Evolutionary conservation across 2,113 vertebrate species (phyloP).

Genomic region (Megalops atlanticus): DNA sequence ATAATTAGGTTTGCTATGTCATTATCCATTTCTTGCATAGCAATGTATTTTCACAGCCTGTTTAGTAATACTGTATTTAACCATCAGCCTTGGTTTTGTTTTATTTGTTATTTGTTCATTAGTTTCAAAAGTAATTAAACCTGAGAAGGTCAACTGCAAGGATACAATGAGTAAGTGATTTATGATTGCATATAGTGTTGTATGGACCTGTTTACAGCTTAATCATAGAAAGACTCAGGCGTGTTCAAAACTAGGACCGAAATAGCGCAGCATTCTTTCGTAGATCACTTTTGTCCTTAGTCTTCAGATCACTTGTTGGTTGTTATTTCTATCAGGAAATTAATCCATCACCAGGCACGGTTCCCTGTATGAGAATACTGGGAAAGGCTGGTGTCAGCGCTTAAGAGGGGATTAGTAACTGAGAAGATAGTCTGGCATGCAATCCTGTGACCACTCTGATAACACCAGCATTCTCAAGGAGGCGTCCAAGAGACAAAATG

Average conservation of each 20-base stretch:
- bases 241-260: not conserved
- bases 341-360: not conserved
- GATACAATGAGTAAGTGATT: not conserved
- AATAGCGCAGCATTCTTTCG: not conserved
- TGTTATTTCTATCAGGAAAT: not conserved
- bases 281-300: not conserved
- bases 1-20: not conserved
- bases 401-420: conserved; percentile 14
- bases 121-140: not conserved
- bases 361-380: not conserved
- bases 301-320: not conserved
- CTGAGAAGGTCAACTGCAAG: not conserved
- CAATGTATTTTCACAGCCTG: not conserved
- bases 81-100: not conserved
- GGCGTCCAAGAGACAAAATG: not conserved
- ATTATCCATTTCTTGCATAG: not conserved
- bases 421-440: not conserved
- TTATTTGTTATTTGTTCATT: not conserved
- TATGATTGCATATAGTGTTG: not conserved
- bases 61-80: not conserved
- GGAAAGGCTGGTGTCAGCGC: not conserved
- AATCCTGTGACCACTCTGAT: not conserved
- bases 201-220: not conserved
- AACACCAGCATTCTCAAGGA: not conserved
- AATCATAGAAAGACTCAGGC: not conserved